Percentiles rank a stretch among this genome's conserved stretches.
phyloP scores from a whole-genome alignment of 2,797 vertebrate species.

The Eupleurogrammus muticus region DNA sequence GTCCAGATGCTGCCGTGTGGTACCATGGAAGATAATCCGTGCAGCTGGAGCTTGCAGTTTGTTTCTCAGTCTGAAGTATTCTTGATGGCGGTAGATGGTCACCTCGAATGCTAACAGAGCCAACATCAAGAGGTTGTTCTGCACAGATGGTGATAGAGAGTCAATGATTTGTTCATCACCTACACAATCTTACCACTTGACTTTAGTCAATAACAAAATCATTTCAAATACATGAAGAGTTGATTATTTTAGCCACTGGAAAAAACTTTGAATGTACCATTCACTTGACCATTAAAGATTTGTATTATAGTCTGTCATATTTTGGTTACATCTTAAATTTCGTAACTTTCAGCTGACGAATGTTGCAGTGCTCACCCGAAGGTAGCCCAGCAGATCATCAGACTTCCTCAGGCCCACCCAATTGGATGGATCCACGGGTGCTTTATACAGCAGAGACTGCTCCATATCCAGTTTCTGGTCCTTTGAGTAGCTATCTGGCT shows the following conservation, averaged over 20 bases:
- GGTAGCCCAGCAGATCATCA: conserved; percentile 85
- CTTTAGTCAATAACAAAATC: neutral
- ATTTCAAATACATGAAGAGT: neutral
- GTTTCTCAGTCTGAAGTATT: conserved; percentile 93
- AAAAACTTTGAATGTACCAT: no score
- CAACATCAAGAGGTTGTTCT: conserved; percentile 97
- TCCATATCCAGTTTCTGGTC: conserved; percentile 58
- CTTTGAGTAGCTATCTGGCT: conserved; percentile 81
- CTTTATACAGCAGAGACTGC: conserved; percentile 86
- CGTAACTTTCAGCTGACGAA: neutral
- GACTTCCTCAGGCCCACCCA: conserved; percentile 94
- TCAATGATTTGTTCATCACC: neutral
- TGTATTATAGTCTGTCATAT: neutral
- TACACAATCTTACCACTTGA: neutral
- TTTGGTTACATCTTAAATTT: neutral
- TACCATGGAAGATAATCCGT: conserved; percentile 95
- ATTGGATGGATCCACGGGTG: conserved; percentile 87
- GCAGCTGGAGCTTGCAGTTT: conserved; percentile 91
- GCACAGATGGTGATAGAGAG: conserved; percentile 18
- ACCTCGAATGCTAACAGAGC: conserved; percentile 95
- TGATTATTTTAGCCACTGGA: neutral
- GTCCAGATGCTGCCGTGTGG: conserved; percentile 95
- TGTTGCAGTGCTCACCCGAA: conserved; percentile 86
- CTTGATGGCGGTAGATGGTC: conserved; percentile 96
- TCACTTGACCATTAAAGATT: neutral